Evolutionary conservation across 2,888 invertebrate species (phyloP), one percentile per base, ranked within the genome.

Genomic region (Standfussiana lucernea): DNA sequence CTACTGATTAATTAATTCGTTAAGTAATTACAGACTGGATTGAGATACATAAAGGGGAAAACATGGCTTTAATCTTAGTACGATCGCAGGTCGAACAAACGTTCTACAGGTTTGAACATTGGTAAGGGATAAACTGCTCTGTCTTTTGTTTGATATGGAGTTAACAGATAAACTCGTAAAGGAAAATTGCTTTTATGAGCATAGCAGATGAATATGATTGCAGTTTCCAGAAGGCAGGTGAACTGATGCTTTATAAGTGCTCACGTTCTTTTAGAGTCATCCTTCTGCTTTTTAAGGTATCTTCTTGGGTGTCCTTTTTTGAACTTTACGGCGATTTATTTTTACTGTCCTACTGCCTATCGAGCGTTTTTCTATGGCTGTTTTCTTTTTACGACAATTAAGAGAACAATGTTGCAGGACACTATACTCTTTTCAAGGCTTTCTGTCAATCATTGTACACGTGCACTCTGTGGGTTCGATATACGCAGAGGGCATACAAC

Each of bases 1-100:
- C 69, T 50, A 45, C 66, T 84, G 74, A 82, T 84, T 74, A 82
- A 80, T 80, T 66, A 53, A 82, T 82, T 84, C 69, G 80, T 84
- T 79, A 74, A 79, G 77, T 72, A 85, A 82, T 74, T 82, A 75
- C 24, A 61, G 40, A 77, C 72, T 40, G 66, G 75, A 75, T 75
- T 72, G 65, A 72, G n/a, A 50, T 76, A 28, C 81, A 81, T 84
- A 70, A 69, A 72, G 35, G 3, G 72, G 69, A 53, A 50, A 72
- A 21, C 24, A 47, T 3, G 56, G 40, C 35, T 28, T 4, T 45
- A 66, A 80, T 83, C 78, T 56, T 11, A 61, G 28, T 15, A 0
- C 21, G 28, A 80, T 80, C 80, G 15, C 24, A 47, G 59, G 32
- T 69, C 40, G 21, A 15, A 66, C 13, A 47, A 42, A 32, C 66